Base-by-base conservation (phyloP, 2,113 vertebrate genomes). In the Muscicapa adusta region DNA sequence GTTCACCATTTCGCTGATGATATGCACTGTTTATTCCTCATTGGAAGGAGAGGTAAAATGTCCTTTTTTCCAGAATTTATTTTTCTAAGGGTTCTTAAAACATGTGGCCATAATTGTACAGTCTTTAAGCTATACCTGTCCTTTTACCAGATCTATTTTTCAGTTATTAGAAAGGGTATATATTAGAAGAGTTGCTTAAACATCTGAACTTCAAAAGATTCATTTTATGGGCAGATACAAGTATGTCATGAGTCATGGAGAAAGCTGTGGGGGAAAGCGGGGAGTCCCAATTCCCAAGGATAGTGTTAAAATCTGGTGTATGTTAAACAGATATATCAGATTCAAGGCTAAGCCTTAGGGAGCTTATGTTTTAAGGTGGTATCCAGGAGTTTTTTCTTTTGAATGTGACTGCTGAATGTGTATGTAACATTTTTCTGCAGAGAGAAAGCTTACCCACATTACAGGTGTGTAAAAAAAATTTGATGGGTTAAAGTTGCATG, bases 231-330 rank as follows among this genome's bases (percentile, higher is more conserved):
- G 56, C 45, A 84, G 67, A 94, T 95, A 77, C 66, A 94, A 83
- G 80, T 45, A 10, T 95, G 62, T 80, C 85, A 66, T 82, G 82
- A 95, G 68, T 96, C 93, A 91, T 25, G 20, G 54, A 97, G 86
- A 91, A 96, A 90, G 45, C 74, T 75, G 26, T n/a, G 62, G 91
- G 24, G 34, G 45, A 18, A 89, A 88, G 40, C 26, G 22, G 53
- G 91, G 68, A 94, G 63, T 93, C 94, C 95, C 96, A 96, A 91
- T 68, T 93, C 94, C 93, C 96, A 96, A 97, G 94, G 83, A 96
- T 90, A 94, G 85, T 96, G 94, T 97, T 97, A 53, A 93, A 96
- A 96, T 58, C 83, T 94, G 50, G 91, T 96, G 96, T 94, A 96
- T 96, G 65, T 97, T 95, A 93, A 96, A 91, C 80, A 95, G 93